phyloP scores from a whole-genome alignment of 1,140 invertebrate genomes.

The Physella acuta region DNA sequence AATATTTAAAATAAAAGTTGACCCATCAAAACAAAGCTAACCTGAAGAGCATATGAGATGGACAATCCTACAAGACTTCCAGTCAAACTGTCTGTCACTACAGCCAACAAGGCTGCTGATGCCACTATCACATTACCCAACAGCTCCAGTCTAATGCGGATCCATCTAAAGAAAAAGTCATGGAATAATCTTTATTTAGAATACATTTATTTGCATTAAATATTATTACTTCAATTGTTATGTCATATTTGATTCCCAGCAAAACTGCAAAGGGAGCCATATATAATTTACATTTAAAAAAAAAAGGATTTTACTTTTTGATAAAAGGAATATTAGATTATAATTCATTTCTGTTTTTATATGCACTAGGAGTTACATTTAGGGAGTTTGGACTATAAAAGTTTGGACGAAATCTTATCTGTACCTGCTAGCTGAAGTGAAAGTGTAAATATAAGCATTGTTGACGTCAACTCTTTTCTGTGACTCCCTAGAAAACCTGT shows the following conservation, averaged over 20 bases:
- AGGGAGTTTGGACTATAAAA: neutral
- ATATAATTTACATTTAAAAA: too few relatives aligned
- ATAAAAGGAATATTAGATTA: neutral
- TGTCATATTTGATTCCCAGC: too few relatives aligned
- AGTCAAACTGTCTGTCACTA: slow-evolving; percentile 49
- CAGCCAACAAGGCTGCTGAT: slow-evolving; percentile 63
- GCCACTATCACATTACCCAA: slow-evolving; percentile 65
- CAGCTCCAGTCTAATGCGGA: slow-evolving; percentile 89
- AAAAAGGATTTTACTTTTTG: too few relatives aligned
- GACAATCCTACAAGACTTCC: slow-evolving; percentile 60
- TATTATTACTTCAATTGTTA: too few relatives aligned
- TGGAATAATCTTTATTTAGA: too few relatives aligned
- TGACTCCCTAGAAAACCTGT: slow-evolving; percentile 61
- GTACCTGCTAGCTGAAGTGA: slow-evolving; percentile 44
- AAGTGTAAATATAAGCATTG: slow-evolving; percentile 44
- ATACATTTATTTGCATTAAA: too few relatives aligned
- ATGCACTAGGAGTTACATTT: neutral
- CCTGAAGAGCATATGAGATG: slow-evolving; percentile 60
- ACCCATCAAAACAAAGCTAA: too few relatives aligned
- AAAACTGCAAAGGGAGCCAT: too few relatives aligned
- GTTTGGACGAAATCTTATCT: neutral
- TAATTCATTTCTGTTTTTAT: neutral
- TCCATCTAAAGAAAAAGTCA: slow-evolving; percentile 69
- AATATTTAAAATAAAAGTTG: too few relatives aligned
- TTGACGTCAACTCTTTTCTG: slow-evolving; percentile 51